Evolutionary conservation across 1,140 invertebrate genomes (phyloP).

Genomic region (Caerostris darwini): DNA sequence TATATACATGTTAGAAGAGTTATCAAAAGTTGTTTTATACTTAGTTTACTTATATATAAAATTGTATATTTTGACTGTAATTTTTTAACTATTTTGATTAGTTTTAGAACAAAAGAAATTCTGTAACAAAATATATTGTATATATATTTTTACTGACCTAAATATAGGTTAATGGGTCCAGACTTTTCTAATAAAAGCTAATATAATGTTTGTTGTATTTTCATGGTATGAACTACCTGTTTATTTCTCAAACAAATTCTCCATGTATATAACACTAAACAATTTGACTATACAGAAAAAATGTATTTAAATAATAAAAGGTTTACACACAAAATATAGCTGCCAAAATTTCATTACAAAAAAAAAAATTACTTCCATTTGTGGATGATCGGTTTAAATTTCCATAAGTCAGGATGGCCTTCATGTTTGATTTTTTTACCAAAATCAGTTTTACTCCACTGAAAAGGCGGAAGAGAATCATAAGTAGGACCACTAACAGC

Average conservation of each 20-base stretch:
- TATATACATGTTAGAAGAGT: constrained; percentile 13
- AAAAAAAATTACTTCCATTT: constrained; percentile 81
- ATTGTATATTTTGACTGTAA: constrained; percentile 41
- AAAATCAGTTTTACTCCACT: constrained; percentile 88
- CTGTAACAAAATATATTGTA: constrained; percentile 40
- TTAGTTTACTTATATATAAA: constrained; percentile 30
- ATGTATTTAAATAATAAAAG: too few species aligned
- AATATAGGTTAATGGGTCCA: constrained; percentile 55
- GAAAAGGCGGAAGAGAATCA: constrained; percentile 86
- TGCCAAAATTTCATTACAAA: too few species aligned
- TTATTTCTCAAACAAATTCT: too few species aligned
- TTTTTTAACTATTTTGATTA: background rate
- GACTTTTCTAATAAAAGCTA: constrained; percentile 48
- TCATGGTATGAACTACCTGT: too few species aligned
- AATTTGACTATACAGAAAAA: too few species aligned
- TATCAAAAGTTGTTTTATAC: constrained; percentile 1
- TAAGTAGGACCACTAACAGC: constrained; percentile 85
- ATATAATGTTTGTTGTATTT: constrained; percentile 21
- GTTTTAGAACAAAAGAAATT: constrained; percentile 7
- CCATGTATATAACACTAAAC: too few species aligned
- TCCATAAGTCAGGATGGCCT: constrained; percentile 90
- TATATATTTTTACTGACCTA: constrained; percentile 57
- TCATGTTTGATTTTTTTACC: constrained; percentile 85
- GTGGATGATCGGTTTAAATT: constrained; percentile 85
- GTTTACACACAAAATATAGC: too few species aligned